These are phyloP conservation scores for Anthonomus grandis DNA, from an alignment of 1,140 invertebrate species.

Conservation along the genomic window DNA sequence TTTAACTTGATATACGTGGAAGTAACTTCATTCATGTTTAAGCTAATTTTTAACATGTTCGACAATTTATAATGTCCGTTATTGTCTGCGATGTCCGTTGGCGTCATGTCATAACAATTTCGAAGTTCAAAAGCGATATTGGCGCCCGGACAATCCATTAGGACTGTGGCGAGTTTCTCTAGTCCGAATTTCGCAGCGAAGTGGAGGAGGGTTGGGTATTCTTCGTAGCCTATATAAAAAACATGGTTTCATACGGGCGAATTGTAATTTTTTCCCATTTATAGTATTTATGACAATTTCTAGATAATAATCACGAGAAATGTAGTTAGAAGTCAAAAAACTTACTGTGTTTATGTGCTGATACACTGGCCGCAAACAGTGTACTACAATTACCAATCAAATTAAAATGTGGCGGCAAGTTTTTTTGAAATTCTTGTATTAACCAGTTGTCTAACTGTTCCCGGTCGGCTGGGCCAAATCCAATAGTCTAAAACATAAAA, in stretches of 20 bases:
- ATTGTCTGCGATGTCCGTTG: constrained; percentile 74
- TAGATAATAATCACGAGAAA: too few species aligned
- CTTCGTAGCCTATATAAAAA: constrained; percentile 69
- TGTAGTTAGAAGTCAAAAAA: background rate
- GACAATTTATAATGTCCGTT: constrained; percentile 67
- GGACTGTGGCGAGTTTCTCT: constrained; percentile 73
- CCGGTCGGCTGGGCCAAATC: constrained; percentile 69
- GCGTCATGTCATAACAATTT: constrained; percentile 74
- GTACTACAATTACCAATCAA: constrained; percentile 58
- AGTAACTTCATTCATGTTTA: constrained; percentile 75
- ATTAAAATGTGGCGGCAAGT: constrained; percentile 76
- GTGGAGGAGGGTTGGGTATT: constrained; percentile 83
- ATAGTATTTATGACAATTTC: too few species aligned
- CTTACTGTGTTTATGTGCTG: constrained; percentile 45
- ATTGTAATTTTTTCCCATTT: too few species aligned
- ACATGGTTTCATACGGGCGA: too few species aligned
- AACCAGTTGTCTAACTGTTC: constrained; percentile 80
- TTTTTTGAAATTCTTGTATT: constrained; percentile 74
- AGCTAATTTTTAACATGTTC: constrained; percentile 70
- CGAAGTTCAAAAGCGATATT: constrained; percentile 72
- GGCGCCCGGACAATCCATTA: constrained; percentile 81
- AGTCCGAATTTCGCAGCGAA: constrained; percentile 84
- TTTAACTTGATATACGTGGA: constrained; percentile 82
- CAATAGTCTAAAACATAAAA: constrained; percentile 73
- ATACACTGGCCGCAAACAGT: constrained; percentile 45